A percentile compares a stretch with the other conserved stretches of the same genome.
Evolutionary conservation across 2,888 invertebrate species (phyloP).

Genomic region (Junonia oenone): DNA sequence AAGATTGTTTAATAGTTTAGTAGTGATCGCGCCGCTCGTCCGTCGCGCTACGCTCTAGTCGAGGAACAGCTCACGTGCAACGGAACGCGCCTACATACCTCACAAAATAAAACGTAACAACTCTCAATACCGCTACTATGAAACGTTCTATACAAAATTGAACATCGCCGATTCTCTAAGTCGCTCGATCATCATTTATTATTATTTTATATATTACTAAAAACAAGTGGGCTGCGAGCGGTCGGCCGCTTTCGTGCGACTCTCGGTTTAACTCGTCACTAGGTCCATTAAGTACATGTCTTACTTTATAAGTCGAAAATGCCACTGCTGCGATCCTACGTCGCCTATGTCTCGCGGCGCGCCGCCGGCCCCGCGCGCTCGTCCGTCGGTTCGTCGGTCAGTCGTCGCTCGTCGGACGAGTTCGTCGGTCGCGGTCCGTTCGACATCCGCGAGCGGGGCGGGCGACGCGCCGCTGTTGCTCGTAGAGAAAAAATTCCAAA

Average conservation of each 20-base stretch:
- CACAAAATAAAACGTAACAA: slow-evolving; percentile 73
- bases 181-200: slow-evolving; percentile 50
- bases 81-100: slow-evolving; percentile 51
- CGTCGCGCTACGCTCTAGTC: slow-evolving; percentile 31
- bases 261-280: slow-evolving; percentile 55
- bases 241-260: slow-evolving; percentile 50
- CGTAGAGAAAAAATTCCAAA: slow-evolving; percentile 72
- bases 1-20: slow-evolving; percentile 75
- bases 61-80: slow-evolving; percentile 36
- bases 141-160: slow-evolving; percentile 79
- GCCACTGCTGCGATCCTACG: slow-evolving; percentile 74
- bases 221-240: slow-evolving; percentile 67
- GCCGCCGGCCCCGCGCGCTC: slow-evolving; percentile 9
- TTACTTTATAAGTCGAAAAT: slow-evolving; percentile 74
- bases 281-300: slow-evolving; percentile 72
- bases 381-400: slow-evolving; percentile 6
- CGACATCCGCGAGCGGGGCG: slow-evolving; percentile 22
- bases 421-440: slow-evolving; percentile 4
- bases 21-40: slow-evolving; percentile 53
- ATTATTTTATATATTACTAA: slow-evolving; percentile 45
- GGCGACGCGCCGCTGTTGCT: slow-evolving; percentile 54
- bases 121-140: slow-evolving; percentile 74
- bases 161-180: slow-evolving; percentile 75
- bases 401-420: not conserved
- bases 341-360: slow-evolving; percentile 57